Evolutionary conservation across 1,140 invertebrate genomes (phyloP), one percentile per base, ranked within the genome.

Genomic region (Drosophila willistoni): DNA sequence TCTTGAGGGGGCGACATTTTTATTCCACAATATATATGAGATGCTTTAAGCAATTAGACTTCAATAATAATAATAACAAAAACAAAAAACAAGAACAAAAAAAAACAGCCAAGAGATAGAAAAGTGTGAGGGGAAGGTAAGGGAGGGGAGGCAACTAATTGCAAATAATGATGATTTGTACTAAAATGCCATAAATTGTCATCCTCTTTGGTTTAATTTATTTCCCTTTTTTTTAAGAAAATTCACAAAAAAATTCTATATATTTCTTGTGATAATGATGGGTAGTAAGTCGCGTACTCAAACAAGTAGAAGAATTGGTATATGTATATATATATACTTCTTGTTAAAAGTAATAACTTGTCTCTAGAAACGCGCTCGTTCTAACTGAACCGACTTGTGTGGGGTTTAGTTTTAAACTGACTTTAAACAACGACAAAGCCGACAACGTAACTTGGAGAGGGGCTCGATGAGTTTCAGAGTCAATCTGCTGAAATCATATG

Each of bases 121-220:
- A 14, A 7, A 17, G 14, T 14, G 14, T 19, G 7, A 13, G 7
- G 14, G 14, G 14, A 19, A 4, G 7, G 2, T 25, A 25, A 9
- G 4, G 7, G 44, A 51, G 10, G 12, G 10, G 1, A 22, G 19
- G 4, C 5, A 13, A 22, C 54, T 79, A 87, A 66, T 87, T 83
- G 36, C 83, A 87, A 76, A 87, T 73, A 68, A 87, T 73, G 41
- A 87, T 87, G 36, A 87, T 87, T 71, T 87, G 83, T 77, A 87
- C 83, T 39, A 87, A 70, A 42, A 87, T 68, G 47, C 84, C 84
- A 89, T 87, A 87, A 65, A 87, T 80, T 74, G 83, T 87, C 83
- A 87, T 87, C 67, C 64, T 81, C 67, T 73, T 13, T 17, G 6
- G 0, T 41, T 59, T 54, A 57, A 44, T 66, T 64, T 51, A 3